Evolutionary conservation across 2,888 invertebrate species (phyloP).

Genomic region (Netelia virgata): DNA sequence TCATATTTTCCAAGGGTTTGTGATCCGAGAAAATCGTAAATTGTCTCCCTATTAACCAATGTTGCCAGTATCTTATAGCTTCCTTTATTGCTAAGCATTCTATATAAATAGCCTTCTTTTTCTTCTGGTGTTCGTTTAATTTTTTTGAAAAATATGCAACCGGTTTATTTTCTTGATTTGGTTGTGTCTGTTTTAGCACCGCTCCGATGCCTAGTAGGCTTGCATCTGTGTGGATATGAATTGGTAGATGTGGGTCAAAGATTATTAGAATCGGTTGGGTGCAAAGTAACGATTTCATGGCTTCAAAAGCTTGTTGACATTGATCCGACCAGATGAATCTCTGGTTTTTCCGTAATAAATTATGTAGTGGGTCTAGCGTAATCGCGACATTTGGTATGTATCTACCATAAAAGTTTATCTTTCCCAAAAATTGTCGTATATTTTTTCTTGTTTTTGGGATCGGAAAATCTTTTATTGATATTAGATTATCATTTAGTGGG

Average conservation of each 20-base stretch:
- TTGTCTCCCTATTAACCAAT: slow-evolving; percentile 40
- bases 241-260: slow-evolving; percentile 44
- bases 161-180: slow-evolving; percentile 33
- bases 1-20: slow-evolving; percentile 49
- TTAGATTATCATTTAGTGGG: slow-evolving; percentile 45
- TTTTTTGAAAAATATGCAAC: slow-evolving; percentile 38
- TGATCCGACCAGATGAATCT: slow-evolving; percentile 40
- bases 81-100: slow-evolving; percentile 44
- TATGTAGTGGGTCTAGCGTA: slow-evolving; percentile 45
- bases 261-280: slow-evolving; percentile 37
- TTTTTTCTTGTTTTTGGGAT: slow-evolving; percentile 32
- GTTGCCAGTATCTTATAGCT: slow-evolving; percentile 49
- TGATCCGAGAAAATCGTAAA: slow-evolving; percentile 47
- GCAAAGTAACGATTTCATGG: slow-evolving; percentile 42
- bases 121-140: slow-evolving; percentile 33
- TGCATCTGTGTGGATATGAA: slow-evolving; percentile 44
- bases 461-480: slow-evolving; percentile 50
- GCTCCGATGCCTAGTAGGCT: slow-evolving; percentile 48
- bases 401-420: slow-evolving; percentile 34
- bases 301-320: slow-evolving; percentile 33
- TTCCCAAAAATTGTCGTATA: slow-evolving; percentile 43
- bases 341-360: slow-evolving; percentile 43
- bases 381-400: slow-evolving; percentile 34
- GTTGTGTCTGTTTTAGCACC: slow-evolving; percentile 34
- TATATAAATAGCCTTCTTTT: slow-evolving; percentile 27